Conservation (phyloP, 1,140 invertebrate genomes). For the Pantala flavescens region DNA sequence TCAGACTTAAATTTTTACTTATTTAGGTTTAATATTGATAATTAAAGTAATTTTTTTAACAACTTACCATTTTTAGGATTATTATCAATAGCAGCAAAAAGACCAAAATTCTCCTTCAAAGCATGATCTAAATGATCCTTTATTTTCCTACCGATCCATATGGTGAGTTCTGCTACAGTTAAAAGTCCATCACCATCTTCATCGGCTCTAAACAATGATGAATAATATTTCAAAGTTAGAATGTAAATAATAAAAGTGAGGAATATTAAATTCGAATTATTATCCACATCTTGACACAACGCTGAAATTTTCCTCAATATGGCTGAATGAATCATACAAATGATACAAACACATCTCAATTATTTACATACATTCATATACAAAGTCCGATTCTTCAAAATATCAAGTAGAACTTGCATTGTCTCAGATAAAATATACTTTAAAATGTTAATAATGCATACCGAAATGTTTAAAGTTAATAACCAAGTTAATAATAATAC, state of each 20-base stretch:
- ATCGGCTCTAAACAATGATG: constrained; percentile 47
- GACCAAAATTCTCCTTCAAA: constrained; percentile 55
- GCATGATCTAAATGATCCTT: constrained; percentile 63
- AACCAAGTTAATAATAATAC: neutral
- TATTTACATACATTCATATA: no score
- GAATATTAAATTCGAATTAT: neutral
- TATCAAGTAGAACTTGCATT: no score
- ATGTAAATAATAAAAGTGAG: neutral
- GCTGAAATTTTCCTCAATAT: no score
- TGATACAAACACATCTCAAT: no score
- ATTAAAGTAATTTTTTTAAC: no score
- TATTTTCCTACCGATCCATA: constrained; percentile 63
- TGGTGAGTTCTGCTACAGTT: constrained; percentile 52
- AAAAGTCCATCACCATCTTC: constrained; percentile 47
- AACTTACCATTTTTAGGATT: constrained; percentile 56
- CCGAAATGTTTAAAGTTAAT: no score
- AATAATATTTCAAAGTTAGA: neutral
- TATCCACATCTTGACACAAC: no score
- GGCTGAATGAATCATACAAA: no score
- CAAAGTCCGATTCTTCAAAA: no score
- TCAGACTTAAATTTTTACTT: no score
- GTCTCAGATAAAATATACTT: no score
- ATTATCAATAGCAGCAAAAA: constrained; percentile 62
- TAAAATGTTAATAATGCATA: neutral
- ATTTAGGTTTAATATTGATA: no score